phyloP scores from a whole-genome alignment of 2,888 invertebrate genomes.

The Ectobius pallidus region DNA sequence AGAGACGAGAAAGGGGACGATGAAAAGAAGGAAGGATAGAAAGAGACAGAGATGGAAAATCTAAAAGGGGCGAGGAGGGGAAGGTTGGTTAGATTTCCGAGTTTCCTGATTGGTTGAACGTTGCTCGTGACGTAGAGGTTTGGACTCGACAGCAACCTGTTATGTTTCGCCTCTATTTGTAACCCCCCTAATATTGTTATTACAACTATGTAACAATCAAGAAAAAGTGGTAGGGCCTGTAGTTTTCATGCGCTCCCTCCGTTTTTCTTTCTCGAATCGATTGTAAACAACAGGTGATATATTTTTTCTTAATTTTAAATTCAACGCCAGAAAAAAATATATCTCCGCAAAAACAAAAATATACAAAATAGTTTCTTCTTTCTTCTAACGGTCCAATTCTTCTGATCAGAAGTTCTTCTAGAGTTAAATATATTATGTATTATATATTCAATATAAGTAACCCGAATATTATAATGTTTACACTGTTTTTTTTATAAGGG shows the following conservation, averaged over 20 bases:
- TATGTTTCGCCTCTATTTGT: neutral
- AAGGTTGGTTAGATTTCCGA: constrained; percentile 24
- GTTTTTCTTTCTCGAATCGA: neutral
- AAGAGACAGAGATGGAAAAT: constrained; percentile 10
- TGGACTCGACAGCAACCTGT: constrained; percentile 16
- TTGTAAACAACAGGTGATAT: neutral
- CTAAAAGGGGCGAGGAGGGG: constrained; percentile 6
- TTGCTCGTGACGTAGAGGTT: constrained; percentile 11
- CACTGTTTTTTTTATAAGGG: neutral
- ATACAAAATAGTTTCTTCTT: constrained; percentile 11
- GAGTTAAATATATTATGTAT: neutral
- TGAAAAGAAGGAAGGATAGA: constrained; percentile 3
- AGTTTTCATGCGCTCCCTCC: neutral
- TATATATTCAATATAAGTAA: neutral
- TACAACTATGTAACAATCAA: too few species aligned
- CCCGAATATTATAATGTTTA: neutral
- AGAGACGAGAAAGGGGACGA: constrained; percentile 6
- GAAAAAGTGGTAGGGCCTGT: neutral
- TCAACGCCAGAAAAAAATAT: neutral
- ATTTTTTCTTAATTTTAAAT: neutral
- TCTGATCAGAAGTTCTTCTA: neutral
- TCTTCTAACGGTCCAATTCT: neutral
- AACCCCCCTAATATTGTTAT: too few species aligned
- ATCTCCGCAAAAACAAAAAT: neutral
- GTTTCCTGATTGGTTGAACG: constrained; percentile 25